Base-by-base conservation (phyloP, 2,797 vertebrate species). In the Hoplostethus mediterraneus region DNA sequence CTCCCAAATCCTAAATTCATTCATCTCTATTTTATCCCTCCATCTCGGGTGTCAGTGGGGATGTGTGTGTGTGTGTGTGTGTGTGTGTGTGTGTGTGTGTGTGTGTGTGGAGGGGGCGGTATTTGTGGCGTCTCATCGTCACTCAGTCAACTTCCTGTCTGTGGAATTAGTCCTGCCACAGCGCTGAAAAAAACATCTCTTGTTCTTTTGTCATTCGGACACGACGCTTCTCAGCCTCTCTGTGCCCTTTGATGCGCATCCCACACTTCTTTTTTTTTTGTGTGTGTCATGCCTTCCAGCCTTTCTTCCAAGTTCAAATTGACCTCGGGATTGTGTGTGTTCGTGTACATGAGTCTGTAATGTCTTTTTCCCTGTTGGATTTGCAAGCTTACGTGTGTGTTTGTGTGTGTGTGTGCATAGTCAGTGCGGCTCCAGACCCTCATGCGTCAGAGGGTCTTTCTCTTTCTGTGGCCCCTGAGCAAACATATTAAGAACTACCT, bases 401-500 rank as follows among this genome's bases (percentile, higher is more conserved):
- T 33, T 80, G 71, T 59, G 59, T 59, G 44, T 55, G 83, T 74
- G 47, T 76, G 63, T 74, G 63, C 16, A 67, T 63, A 73, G 82
- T 83, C 82, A 59, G 60, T 71, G 80, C 73, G 90, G 87, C 91
- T 87, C 85, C 84, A 85, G 87, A 86, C 87, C 85, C 88, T 94
- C 90, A 79, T 94, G 92, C 95, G 95, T 95, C 95, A 95, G 87
- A 93, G 91, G 62, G 82, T 73, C 90, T 92, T 94, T 94, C 88
- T 93, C 73, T 92, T 59, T 76, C 78, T 89, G 86, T 89, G 89
- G 91, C 90, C 88, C 91, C 90, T 93, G 65, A 81, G 92, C 91
- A 95, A 95, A 95, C 92, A 95, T 93, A 95, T 95, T 95, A 94
- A 95, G 91, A 94, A 87, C 73, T 71, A 85, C 86, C 93, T 93